These are phyloP conservation scores for Microplitis manilae DNA, from an alignment of 2,888 invertebrate species.

Conservation along the genomic window DNA sequence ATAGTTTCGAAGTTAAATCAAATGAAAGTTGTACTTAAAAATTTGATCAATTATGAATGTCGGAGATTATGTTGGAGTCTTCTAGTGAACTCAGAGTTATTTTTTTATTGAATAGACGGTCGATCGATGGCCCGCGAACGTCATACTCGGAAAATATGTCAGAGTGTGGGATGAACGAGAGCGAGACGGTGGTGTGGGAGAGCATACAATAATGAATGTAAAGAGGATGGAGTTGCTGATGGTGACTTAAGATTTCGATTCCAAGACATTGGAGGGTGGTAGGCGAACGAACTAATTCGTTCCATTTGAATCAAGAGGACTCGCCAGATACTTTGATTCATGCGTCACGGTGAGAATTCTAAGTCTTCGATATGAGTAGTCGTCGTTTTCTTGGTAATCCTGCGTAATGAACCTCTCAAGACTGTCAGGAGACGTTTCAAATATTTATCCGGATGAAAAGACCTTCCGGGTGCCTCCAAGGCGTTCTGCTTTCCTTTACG, in stretches of 20 bases:
- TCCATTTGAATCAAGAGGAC: conserved; percentile 55
- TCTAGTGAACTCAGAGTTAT: too few relatives aligned
- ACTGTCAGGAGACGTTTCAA: conserved; percentile 61
- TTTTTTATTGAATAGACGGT: too few relatives aligned
- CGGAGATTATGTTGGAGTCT: too few relatives aligned
- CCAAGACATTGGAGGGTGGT: conserved; percentile 22
- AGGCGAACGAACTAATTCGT: conserved; percentile 60
- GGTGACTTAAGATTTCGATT: neutral
- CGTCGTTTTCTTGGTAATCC: conserved; percentile 59
- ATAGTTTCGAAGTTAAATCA: too few relatives aligned
- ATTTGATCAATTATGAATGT: too few relatives aligned
- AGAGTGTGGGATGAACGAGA: conserved; percentile 19
- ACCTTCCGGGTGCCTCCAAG: conserved; percentile 37
- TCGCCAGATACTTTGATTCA: conserved; percentile 60
- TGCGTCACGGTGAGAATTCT: conserved; percentile 57
- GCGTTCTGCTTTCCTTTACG: conserved; percentile 8
- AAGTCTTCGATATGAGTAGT: conserved; percentile 66
- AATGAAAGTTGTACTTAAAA: too few relatives aligned
- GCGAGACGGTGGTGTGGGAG: conserved; percentile 14
- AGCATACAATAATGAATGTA: conserved; percentile 14
- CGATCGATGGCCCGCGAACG: too few relatives aligned
- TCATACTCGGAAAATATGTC: neutral
- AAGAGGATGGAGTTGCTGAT: neutral
- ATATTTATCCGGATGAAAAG: conserved; percentile 62
- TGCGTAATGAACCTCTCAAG: conserved; percentile 66